These are phyloP conservation scores for Megathymus violae DNA, from an alignment of 1,140 invertebrate genomes.

Conservation along the genomic window DNA sequence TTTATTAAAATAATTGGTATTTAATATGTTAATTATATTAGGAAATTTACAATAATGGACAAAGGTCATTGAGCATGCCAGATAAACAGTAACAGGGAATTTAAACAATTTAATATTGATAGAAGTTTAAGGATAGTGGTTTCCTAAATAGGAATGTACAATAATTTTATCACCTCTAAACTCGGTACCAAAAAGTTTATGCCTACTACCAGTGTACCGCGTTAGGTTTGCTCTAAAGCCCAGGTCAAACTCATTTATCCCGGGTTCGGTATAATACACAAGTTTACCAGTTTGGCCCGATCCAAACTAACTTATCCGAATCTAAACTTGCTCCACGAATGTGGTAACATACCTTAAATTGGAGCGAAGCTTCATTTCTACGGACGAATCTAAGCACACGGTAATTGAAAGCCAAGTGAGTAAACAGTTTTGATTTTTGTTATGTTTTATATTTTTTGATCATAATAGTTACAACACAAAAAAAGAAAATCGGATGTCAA, in stretches of 20 bases:
- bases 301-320: slow-evolving; percentile 31
- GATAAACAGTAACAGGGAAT: background rate
- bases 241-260: slow-evolving; percentile 31
- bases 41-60: too few species aligned
- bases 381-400: background rate
- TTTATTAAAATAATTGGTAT: too few species aligned
- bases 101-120: too few species aligned
- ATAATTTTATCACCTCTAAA: background rate
- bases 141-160: too few species aligned
- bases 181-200: slow-evolving; percentile 6
- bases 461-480: too few species aligned
- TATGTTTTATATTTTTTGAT: too few species aligned
- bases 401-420: too few species aligned
- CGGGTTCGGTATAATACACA: slow-evolving; percentile 24
- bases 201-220: background rate
- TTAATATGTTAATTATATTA: too few species aligned
- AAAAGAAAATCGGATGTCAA: too few species aligned
- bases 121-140: too few species aligned
- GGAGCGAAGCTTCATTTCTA: slow-evolving; percentile 14
- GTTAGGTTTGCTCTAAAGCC: slow-evolving; percentile 23
- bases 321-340: slow-evolving; percentile 27
- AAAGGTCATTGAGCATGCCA: too few species aligned
- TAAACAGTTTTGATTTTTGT: too few species aligned
- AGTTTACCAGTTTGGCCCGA: slow-evolving; percentile 26
- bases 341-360: slow-evolving; percentile 30